phyloP scores from a whole-genome alignment of 1,140 invertebrate species.

The Ceratoteleas bidentatus region DNA sequence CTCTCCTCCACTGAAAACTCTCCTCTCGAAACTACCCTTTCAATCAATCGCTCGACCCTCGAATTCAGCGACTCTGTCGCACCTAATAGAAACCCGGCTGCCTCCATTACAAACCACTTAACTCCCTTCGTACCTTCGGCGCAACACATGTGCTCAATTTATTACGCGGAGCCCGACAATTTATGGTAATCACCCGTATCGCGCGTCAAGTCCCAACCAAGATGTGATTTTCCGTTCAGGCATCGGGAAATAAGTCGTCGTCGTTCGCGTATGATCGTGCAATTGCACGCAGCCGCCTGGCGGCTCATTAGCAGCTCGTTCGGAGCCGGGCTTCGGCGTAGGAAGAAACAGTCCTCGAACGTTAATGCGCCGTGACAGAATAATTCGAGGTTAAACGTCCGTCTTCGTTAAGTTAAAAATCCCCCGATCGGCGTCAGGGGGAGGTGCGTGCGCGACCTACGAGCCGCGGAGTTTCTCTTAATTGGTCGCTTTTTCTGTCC shows the following conservation, averaged over 20 bases:
- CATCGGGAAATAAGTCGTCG: conserved; percentile 55
- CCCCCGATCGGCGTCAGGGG: conserved; percentile 47
- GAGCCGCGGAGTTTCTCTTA: conserved; percentile 75
- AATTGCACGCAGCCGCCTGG: conserved; percentile 50
- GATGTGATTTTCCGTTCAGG: conserved; percentile 26
- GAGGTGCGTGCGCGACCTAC: conserved; percentile 60
- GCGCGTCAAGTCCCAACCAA: conserved; percentile 18
- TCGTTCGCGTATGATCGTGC: conserved; percentile 48
- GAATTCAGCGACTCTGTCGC: not conserved
- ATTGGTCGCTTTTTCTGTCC: conserved; percentile 77
- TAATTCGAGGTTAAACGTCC: conserved; percentile 75
- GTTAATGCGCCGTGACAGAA: conserved; percentile 77
- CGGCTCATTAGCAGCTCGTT: conserved; percentile 67
- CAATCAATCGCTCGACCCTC: not conserved
- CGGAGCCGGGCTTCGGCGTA: conserved; percentile 47
- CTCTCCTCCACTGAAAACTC: too few species aligned
- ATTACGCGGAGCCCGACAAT: conserved; percentile 13
- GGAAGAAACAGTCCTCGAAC: conserved; percentile 68
- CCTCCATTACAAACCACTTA: conserved; percentile 13
- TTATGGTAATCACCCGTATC: conserved; percentile 30
- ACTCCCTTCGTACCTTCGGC: not conserved
- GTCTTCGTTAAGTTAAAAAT: conserved; percentile 72
- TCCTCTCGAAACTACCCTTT: too few species aligned
- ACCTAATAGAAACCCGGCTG: not conserved
- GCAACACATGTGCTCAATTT: conserved; percentile 20